Conservation (phyloP, 1,140 invertebrate genomes). For the Ectropis grisescens region DNA sequence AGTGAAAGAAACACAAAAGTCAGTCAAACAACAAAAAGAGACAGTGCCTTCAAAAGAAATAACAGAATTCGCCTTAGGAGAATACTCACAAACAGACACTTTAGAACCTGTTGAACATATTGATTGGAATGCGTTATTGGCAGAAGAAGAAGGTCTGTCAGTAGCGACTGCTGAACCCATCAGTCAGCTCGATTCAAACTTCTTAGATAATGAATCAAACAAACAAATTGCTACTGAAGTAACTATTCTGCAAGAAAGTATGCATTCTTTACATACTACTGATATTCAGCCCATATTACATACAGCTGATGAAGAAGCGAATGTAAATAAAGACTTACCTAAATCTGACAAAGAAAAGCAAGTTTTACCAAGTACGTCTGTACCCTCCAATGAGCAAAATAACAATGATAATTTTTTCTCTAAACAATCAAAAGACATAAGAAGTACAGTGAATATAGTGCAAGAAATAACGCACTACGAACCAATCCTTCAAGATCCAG, state of each 20-base stretch:
- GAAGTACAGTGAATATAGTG: constrained; percentile 26
- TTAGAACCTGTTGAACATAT: constrained; percentile 15
- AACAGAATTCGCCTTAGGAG: too few species aligned
- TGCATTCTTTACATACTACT: constrained; percentile 6
- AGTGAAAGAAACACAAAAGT: constrained; percentile 17
- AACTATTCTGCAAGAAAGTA: constrained; percentile 33
- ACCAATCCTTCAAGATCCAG: constrained; percentile 35
- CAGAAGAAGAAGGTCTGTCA: constrained; percentile 41
- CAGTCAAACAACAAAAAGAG: constrained; percentile 4
- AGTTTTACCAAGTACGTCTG: constrained; percentile 1
- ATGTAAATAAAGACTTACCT: background rate
- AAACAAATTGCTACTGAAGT: constrained; percentile 39
- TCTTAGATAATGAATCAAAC: constrained; percentile 8
- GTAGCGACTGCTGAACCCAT: constrained; percentile 23
- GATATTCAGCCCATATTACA: too few species aligned
- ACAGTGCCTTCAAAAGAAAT: background rate
- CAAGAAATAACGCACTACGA: constrained; percentile 37
- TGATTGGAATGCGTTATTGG: constrained; percentile 56
- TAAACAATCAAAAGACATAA: constrained; percentile 27
- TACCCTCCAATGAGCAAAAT: constrained; percentile 35
- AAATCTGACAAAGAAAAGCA: too few species aligned
- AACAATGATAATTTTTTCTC: constrained; percentile 50
- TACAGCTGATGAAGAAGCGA: constrained; percentile 5
- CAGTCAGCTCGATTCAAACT: constrained; percentile 12
- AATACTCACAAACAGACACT: constrained; percentile 3